These are phyloP conservation scores for Sigmodon hispidus DNA, from an alignment of 2,113 vertebrate species.

Conservation along the genomic window DNA sequence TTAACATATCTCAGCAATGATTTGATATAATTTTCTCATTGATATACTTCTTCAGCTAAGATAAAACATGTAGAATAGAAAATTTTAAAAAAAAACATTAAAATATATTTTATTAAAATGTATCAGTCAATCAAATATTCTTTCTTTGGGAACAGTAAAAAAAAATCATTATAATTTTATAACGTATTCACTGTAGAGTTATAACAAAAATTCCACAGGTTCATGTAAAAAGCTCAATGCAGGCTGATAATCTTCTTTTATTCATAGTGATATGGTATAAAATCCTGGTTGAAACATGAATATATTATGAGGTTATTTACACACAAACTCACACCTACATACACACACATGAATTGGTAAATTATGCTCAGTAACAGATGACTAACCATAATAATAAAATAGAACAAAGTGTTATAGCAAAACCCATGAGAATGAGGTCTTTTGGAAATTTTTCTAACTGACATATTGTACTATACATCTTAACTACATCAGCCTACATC, in stretches of 20 bases:
- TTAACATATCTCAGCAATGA: neutral
- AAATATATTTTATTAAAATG: conserved; percentile 12
- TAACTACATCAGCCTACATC: neutral
- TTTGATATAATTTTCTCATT: conserved; percentile 30
- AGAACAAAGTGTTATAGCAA: neutral
- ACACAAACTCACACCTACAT: too few relatives aligned
- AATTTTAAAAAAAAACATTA: neutral
- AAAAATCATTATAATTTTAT: neutral
- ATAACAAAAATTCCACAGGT: neutral
- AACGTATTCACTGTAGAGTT: neutral
- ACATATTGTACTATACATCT: neutral
- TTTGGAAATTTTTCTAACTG: neutral
- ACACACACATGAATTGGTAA: neutral
- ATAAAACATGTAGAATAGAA: conserved; percentile 16
- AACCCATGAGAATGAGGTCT: neutral
- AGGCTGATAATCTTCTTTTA: neutral
- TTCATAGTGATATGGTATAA: neutral
- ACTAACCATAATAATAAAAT: neutral
- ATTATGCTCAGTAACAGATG: neutral
- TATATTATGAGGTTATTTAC: neutral
- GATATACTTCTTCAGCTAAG: neutral
- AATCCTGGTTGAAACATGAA: neutral
- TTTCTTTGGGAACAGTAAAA: neutral
- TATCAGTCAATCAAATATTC: neutral
- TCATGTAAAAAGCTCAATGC: neutral